phyloP scores from a whole-genome alignment of 2,797 vertebrate genomes.

The Enteromius viviparus region DNA sequence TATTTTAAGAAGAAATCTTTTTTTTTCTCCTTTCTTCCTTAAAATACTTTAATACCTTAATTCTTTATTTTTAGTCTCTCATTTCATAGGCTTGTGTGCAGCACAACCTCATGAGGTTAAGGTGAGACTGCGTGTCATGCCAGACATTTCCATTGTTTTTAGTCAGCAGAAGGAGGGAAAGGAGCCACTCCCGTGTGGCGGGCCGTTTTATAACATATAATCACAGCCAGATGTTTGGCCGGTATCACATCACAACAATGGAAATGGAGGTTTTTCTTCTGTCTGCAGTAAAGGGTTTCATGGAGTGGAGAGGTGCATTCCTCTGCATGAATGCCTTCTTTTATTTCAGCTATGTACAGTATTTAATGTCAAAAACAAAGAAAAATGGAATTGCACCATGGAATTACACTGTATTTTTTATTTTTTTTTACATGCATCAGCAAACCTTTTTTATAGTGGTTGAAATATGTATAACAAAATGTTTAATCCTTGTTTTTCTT shows the following conservation, averaged over 20 bases:
- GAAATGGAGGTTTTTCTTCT: constrained; percentile 55
- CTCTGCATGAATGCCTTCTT: constrained; percentile 52
- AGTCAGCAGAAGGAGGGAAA: constrained; percentile 70
- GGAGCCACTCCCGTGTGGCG: constrained; percentile 64
- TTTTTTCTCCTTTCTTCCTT: background rate
- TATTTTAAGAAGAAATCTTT: background rate
- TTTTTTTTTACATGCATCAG: background rate
- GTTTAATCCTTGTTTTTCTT: background rate
- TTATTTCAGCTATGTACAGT: constrained; percentile 42
- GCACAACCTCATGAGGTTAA: constrained; percentile 58
- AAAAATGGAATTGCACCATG: background rate
- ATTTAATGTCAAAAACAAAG: constrained; percentile 27
- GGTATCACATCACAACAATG: constrained; percentile 67
- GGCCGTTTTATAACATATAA: constrained; percentile 71
- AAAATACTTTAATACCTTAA: background rate
- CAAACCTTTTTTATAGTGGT: background rate
- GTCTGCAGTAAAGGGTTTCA: constrained; percentile 54
- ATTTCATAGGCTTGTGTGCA: background rate
- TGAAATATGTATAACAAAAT: background rate
- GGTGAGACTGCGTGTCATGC: constrained; percentile 45
- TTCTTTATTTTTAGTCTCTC: background rate
- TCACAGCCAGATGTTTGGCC: constrained; percentile 74
- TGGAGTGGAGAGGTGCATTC: constrained; percentile 64
- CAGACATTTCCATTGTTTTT: constrained; percentile 71
- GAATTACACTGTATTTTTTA: background rate